These are phyloP conservation scores for Eledone cirrhosa DNA, from an alignment of 2,888 invertebrate genomes.

Conservation along the genomic window DNA sequence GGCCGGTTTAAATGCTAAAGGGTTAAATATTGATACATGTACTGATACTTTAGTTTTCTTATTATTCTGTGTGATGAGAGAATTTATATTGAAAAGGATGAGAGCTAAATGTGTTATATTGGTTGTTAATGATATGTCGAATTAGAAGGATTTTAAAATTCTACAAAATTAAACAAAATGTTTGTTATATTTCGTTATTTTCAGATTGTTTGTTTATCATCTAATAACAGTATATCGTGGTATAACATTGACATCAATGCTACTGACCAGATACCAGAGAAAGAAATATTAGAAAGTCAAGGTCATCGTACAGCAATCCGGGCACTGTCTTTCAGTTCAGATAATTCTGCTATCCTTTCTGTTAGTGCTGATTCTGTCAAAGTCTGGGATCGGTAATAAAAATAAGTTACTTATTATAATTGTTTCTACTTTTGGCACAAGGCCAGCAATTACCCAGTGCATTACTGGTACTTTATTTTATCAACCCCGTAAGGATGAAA, in stretches of 20 bases:
- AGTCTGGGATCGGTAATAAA: slow-evolving; percentile 85
- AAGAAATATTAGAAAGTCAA: slow-evolving; percentile 72
- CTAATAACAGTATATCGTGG: slow-evolving; percentile 79
- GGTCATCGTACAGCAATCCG: slow-evolving; percentile 93
- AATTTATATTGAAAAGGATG: no score
- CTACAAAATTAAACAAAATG: no score
- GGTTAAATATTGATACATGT: no score
- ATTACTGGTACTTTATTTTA: no score
- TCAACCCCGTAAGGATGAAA: no score
- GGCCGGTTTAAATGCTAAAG: no score
- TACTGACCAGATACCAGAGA: slow-evolving; percentile 40
- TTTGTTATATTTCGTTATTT: slow-evolving; percentile 4
- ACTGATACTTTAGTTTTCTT: no score
- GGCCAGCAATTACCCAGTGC: no score
- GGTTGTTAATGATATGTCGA: no score
- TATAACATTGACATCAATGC: slow-evolving; percentile 71
- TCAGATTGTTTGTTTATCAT: slow-evolving; percentile 70
- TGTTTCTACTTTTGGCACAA: background rate
- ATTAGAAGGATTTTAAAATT: no score
- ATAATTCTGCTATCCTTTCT: slow-evolving; percentile 86
- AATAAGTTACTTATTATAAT: background rate
- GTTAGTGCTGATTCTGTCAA: slow-evolving; percentile 89
- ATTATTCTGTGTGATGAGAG: no score
- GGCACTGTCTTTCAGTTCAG: slow-evolving; percentile 87
- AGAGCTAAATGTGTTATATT: no score